Percentiles rank a stretch among this genome's conserved stretches.
Conservation (phyloP, 2,797 vertebrate species). For the Spondyliosoma cantharus region DNA sequence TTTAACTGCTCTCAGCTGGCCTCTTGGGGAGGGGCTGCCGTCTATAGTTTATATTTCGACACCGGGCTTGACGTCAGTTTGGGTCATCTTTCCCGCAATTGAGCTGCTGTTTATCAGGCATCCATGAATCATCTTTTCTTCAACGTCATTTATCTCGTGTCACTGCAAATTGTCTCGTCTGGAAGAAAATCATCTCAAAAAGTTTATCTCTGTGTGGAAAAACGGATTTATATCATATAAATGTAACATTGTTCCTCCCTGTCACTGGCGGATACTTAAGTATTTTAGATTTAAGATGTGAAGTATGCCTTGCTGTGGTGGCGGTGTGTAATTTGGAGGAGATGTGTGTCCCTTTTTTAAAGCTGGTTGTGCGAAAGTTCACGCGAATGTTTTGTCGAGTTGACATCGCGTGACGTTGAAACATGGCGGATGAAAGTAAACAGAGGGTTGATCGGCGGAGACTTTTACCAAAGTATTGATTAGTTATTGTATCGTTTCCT, state of each 20-base stretch:
- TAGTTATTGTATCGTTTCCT: too few species aligned
- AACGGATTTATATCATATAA: background rate
- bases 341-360: conserved; percentile 10
- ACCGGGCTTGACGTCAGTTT: conserved; percentile 5
- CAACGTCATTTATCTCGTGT: background rate
- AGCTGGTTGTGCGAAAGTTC: background rate
- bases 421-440: too few species aligned
- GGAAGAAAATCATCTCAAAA: background rate
- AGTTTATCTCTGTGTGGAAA: background rate
- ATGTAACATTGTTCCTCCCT: background rate
- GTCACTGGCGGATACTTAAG: background rate
- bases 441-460: too few species aligned
- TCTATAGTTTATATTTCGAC: conserved; percentile 33
- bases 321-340: conserved; percentile 26
- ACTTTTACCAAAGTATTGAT: too few species aligned
- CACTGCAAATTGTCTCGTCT: background rate
- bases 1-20: conserved; percentile 66
- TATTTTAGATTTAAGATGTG: conserved; percentile 14
- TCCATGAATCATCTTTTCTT: background rate
- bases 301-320: background rate
- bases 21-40: background rate
- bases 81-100: background rate
- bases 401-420: too few species aligned
- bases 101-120: background rate
- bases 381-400: too few species aligned